These are phyloP conservation scores for Melanotaenia parkinsoni DNA, from an alignment of 2,797 vertebrate genomes.

Conservation along the genomic window DNA sequence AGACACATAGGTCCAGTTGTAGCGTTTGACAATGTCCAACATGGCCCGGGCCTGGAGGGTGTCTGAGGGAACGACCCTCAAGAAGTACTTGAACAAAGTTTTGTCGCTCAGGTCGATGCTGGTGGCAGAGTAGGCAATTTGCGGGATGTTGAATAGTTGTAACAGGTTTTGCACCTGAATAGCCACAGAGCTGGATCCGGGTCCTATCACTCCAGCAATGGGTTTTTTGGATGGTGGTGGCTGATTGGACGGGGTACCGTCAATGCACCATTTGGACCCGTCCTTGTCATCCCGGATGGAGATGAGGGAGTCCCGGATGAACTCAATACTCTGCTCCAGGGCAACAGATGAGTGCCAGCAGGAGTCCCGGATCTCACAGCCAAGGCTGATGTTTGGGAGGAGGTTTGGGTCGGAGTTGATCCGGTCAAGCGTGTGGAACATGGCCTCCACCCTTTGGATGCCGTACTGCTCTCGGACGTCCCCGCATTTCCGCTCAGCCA, in stretches of 20 bases:
- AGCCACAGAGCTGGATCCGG: constrained; percentile 98
- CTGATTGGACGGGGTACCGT: constrained; percentile 87
- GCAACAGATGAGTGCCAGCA: constrained; percentile 99
- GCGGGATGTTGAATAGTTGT: constrained; percentile 98
- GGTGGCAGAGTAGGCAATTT: constrained; percentile 98
- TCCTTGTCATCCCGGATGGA: constrained; percentile 96
- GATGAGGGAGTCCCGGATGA: constrained; percentile 97
- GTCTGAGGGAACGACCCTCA: constrained; percentile 97
- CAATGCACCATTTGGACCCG: constrained; percentile 91
- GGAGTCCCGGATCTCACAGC: constrained; percentile 98
- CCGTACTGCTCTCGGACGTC: constrained; percentile 98
- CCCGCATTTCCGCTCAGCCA: constrained; percentile 96
- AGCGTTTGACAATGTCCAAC: constrained; percentile 96
- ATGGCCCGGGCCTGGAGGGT: constrained; percentile 96
- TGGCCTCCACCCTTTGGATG: constrained; percentile 98
- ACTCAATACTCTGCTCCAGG: constrained; percentile 98
- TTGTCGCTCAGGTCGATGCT: constrained; percentile 99
- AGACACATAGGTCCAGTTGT: constrained; percentile 99
- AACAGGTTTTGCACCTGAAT: constrained; percentile 99
- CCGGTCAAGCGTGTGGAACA: constrained; percentile 97
- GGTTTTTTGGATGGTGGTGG: constrained; percentile 91
- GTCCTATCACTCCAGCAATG: constrained; percentile 97
- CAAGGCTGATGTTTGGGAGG: constrained; percentile 95
- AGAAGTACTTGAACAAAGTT: constrained; percentile 97
- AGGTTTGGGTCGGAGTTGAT: constrained; percentile 93